Evolutionary conservation across 2,113 vertebrate species (phyloP).

Genomic region (Eulacestoma nigropectus): DNA sequence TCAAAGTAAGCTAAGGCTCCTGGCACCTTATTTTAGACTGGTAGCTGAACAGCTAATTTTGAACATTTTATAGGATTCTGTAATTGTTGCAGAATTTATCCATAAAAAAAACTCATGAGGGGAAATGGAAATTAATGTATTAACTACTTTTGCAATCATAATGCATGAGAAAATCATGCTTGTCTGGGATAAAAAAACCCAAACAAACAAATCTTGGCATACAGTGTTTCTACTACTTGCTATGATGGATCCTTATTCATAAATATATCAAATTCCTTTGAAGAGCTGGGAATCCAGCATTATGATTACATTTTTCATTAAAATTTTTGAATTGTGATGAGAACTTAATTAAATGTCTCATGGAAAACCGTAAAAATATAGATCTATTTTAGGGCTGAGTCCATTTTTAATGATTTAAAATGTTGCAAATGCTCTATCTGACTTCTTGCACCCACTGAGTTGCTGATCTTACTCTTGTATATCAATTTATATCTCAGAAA

Average conservation of each 20-base stretch:
- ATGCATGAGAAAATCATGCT: background rate
- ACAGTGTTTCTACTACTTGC: background rate
- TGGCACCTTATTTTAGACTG: background rate
- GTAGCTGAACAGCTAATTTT: background rate
- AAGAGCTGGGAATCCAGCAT: background rate
- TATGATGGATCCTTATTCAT: background rate
- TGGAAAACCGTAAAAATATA: background rate
- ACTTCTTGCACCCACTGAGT: background rate
- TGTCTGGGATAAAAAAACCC: background rate
- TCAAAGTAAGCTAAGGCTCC: background rate
- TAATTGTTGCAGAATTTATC: background rate
- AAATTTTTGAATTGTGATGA: background rate
- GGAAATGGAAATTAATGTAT: background rate
- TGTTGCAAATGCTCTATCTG: background rate
- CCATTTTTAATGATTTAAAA: background rate
- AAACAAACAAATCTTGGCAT: background rate
- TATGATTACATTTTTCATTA: background rate
- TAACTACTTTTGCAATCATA: background rate
- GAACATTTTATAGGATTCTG: background rate
- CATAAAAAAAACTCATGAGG: background rate
- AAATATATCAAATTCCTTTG: background rate
- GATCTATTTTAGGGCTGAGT: background rate
- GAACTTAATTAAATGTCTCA: background rate
- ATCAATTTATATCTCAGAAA: background rate
- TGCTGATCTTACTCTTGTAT: background rate